Conservation (phyloP, 1,140 invertebrate genomes). For the Wasmannia auropunctata region DNA sequence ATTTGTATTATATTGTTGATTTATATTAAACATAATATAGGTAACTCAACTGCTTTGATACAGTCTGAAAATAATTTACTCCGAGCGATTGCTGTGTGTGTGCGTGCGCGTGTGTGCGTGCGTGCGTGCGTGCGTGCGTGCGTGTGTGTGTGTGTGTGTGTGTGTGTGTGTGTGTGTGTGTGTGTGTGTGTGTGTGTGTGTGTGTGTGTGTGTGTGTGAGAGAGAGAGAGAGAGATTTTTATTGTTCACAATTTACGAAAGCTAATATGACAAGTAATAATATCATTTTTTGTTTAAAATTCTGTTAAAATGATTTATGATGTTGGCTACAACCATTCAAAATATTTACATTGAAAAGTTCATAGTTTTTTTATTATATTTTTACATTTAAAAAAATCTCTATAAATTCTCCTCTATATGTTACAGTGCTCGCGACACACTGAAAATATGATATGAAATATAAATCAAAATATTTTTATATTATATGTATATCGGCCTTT, state of each 20-base stretch:
- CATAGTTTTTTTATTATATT: constrained; percentile 1
- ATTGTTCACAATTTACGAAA: not conserved
- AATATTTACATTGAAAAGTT: not conserved
- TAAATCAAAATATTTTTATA: constrained; percentile 14
- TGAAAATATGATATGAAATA: constrained; percentile 1
- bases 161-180: too few species aligned
- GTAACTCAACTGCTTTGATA: not conserved
- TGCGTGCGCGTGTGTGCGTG: too few species aligned
- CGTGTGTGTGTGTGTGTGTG: too few species aligned
- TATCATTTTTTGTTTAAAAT: not conserved
- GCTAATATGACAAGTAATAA: not conserved
- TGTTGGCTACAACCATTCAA: not conserved
- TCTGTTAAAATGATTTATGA: not conserved
- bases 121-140: too few species aligned
- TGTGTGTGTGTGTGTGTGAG: not conserved
- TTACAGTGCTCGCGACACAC: not conserved
- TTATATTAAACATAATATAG: not conserved
- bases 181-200: too few species aligned
- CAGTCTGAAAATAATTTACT: not conserved
- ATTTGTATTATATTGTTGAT: not conserved
- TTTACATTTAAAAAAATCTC: not conserved
- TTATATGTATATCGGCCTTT: not conserved
- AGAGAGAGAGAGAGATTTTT: not conserved
- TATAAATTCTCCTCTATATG: not conserved
- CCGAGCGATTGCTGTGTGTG: not conserved